These are phyloP conservation scores for Aselliscus stoliczkanus DNA, from an alignment of 2,797 vertebrate genomes.

Conservation along the genomic window DNA sequence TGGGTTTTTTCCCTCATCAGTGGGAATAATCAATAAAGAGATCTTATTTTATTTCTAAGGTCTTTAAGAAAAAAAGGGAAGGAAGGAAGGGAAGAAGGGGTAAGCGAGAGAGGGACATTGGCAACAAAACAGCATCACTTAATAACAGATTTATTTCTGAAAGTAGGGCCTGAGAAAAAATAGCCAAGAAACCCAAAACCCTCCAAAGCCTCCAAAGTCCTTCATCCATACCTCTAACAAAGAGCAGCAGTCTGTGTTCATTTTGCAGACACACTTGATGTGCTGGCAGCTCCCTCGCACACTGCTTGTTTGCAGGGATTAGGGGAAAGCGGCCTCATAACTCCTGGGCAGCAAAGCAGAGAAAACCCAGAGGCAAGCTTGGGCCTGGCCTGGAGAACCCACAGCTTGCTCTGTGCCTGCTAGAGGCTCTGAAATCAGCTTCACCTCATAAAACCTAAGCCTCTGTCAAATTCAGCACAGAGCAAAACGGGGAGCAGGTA, in stretches of 20 bases:
- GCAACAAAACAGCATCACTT: not conserved
- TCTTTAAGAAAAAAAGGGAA: not conserved
- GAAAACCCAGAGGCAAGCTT: not conserved
- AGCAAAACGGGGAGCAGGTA: not conserved
- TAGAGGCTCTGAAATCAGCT: not conserved
- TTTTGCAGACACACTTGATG: not conserved
- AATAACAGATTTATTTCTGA: not conserved
- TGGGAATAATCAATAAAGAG: not conserved
- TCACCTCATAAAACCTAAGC: rapidly evolving
- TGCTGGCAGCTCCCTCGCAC: not conserved
- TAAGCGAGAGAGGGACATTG: not conserved
- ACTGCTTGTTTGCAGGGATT: not conserved
- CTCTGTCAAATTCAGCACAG: not conserved
- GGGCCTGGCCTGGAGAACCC: not conserved
- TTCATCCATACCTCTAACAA: not conserved
- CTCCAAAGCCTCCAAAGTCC: not conserved
- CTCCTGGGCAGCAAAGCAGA: not conserved
- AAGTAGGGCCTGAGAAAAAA: not conserved
- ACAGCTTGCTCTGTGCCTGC: not conserved
- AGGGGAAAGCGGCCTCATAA: not conserved
- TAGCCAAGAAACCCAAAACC: not conserved
- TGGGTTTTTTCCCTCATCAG: not conserved
- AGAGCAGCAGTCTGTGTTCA: slow-evolving; percentile 26
- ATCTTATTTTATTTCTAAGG: not conserved
- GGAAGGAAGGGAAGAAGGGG: not conserved